phyloP scores from a whole-genome alignment of 2,797 vertebrate species.

The Molossus molossus region DNA sequence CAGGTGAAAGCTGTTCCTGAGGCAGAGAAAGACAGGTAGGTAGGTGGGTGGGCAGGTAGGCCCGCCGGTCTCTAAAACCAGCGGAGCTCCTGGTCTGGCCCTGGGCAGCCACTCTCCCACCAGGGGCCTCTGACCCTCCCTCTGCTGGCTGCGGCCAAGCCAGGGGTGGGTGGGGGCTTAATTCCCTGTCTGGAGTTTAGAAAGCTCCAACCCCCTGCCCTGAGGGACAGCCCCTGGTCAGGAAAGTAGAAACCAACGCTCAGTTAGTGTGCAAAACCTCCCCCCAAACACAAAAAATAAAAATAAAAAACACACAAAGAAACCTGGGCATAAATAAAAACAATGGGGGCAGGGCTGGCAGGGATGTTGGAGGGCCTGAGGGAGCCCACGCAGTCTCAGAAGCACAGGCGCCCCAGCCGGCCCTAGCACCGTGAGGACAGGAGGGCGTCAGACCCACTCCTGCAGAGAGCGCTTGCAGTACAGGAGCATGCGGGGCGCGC shows the following conservation, averaged over 20 bases:
- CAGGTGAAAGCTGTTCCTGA: slow-evolving; percentile 41
- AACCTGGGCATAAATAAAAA: slow-evolving; percentile 81
- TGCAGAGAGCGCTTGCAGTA: slow-evolving; percentile 99
- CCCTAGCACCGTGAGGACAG: slow-evolving; percentile 83
- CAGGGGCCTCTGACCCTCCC: not conserved
- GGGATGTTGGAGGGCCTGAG: slow-evolving; percentile 1
- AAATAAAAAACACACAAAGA: not conserved
- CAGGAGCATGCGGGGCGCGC: slow-evolving; percentile 94
- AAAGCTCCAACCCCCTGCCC: not conserved
- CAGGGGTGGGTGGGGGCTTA: not conserved
- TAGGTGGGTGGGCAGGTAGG: not conserved
- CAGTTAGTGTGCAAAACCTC: slow-evolving; percentile 35
- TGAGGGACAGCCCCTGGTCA: not conserved
- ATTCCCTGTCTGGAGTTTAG: not conserved
- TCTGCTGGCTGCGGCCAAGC: not conserved
- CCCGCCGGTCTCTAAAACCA: slow-evolving; percentile 2
- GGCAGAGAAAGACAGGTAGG: not conserved
- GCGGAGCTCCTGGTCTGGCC: not conserved
- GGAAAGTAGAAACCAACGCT: slow-evolving; percentile 45
- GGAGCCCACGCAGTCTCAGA: not conserved
- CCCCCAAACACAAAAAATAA: not conserved
- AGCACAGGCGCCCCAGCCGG: not conserved
- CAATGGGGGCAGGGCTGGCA: not conserved
- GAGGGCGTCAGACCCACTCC: slow-evolving; percentile 95
- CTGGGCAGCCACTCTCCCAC: not conserved